Base-by-base conservation (phyloP, 2,797 vertebrate species). In the Poecilia gillii region DNA sequence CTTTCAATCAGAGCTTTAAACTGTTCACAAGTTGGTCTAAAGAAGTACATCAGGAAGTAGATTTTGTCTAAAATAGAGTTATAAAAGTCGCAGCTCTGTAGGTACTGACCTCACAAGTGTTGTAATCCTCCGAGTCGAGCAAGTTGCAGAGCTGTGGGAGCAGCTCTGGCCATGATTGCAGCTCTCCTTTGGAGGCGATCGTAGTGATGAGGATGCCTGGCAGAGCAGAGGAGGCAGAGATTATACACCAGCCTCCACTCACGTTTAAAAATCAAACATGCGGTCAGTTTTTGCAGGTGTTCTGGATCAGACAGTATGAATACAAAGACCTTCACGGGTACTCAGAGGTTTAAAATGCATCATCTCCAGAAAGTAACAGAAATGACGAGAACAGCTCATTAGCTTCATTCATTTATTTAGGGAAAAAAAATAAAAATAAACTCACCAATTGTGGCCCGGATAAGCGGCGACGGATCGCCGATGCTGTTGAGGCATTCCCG, bases 401-500 rank as follows among this genome's bases (percentile, higher is more conserved):
- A 20, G 28, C 64, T 2, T 7, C 20, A 41, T 68, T 39, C 18
- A 23, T 4, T 25, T 9, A 53, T 25, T 8, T 23, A 2, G 46
- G 14, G 45, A 6, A 7, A 71, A 2, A 23, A 16, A 25, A 43
- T 0, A n/a, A 18, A 16, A 1, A 74, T 3, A 41, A 16, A 86
- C 96, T 96, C 82, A 99, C 98, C 98, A 6, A 99, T 98, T 20
- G 98, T 99, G 80, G 98, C 98, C 1, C 98, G 95, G 90, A 99
- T 99, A 84, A 99, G 97, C 0, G 98, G 97, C 0, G 98, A 99
- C 0, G 96, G 96, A 3, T 99, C 98, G 0, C 98, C 98, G 0
- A 99, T 97, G 93, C 96, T 98, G 94, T 97, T 97, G 87, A 99
- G 96, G 89, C 98, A 99, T 86, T 99, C 98, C 85, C 98, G 97